Percentiles rank a stretch among this genome's conserved stretches.
These are phyloP conservation scores for Lateolabrax maculatus DNA, from an alignment of 2,797 vertebrate species.

Conservation along the genomic window DNA sequence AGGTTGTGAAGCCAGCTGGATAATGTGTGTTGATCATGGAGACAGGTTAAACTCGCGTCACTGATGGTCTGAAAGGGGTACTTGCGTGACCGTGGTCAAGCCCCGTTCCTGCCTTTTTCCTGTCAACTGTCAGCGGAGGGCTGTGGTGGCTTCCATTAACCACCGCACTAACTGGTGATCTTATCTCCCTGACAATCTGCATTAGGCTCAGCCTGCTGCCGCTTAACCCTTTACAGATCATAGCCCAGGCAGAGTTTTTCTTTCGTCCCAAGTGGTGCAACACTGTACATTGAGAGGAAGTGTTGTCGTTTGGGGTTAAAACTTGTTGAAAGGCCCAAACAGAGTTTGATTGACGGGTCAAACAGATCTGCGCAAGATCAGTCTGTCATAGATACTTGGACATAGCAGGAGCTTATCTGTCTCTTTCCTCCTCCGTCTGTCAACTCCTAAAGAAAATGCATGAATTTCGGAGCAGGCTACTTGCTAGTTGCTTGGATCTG, in stretches of 20 bases:
- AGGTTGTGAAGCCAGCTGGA: background rate
- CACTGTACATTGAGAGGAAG: slow-evolving; percentile 26
- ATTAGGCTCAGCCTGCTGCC: slow-evolving; percentile 63
- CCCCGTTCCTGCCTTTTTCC: slow-evolving; percentile 58
- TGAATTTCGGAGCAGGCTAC: slow-evolving; percentile 46
- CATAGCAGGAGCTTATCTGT: slow-evolving; percentile 38
- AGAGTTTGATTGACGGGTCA: slow-evolving; percentile 48
- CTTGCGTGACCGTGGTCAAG: slow-evolving; percentile 47
- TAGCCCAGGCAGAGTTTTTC: slow-evolving; percentile 5
- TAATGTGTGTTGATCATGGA: background rate
- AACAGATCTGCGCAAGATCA: slow-evolving; percentile 51
- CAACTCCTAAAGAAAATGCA: slow-evolving; percentile 51
- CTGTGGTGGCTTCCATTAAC: slow-evolving; percentile 74
- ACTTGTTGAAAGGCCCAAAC: slow-evolving; percentile 38
- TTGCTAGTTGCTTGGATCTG: slow-evolving; percentile 21
- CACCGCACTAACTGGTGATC: slow-evolving; percentile 75
- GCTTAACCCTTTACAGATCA: slow-evolving; percentile 58
- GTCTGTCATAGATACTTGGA: slow-evolving; percentile 40
- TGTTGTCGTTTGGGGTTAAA: slow-evolving; percentile 37
- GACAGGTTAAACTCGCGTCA: background rate
- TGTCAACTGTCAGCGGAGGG: slow-evolving; percentile 73
- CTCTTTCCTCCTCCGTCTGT: slow-evolving; percentile 25
- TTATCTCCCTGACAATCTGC: slow-evolving; percentile 81
- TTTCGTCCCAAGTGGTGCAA: slow-evolving; percentile 6
- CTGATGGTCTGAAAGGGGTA: background rate